Base-by-base conservation (phyloP, 1,140 invertebrate genomes). In the Hylaeus volcanicus region DNA sequence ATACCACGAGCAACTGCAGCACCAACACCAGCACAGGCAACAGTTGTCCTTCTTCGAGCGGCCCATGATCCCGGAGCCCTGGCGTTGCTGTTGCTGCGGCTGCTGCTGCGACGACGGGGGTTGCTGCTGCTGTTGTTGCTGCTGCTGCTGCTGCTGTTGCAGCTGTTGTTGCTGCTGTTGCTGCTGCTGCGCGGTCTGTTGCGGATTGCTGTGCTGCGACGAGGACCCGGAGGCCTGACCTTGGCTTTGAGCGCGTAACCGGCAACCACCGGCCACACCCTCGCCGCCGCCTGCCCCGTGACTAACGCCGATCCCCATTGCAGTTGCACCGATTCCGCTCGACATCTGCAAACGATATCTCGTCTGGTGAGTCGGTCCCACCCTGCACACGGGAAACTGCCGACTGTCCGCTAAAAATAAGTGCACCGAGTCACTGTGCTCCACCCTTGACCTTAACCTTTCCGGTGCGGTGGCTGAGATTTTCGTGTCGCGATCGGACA, bases 1-100 rank as follows among this genome's bases (percentile, higher is more conserved):
- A 90, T 94, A 96, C 95, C 95, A 96, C 92, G 95, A 95, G 93
- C 95, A 96, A 92, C 95, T 96, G 93, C 95, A 96, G 90, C 95
- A 96, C 89, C 95, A 96, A 89, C 95, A 96, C 95, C 95, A 96
- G 84, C 95, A 95, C 75, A 96, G 94, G 86, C 95, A 96, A 90
- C 95, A 96, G 80, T 93, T 93, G 87, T 93, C 92, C 89, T 92
- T 93, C 83, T 92, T 93, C 60, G 92, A 93, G n/a, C 93, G 90
- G 39, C 91, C 91, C 83, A 89, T 89, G 58, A 92, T 86, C 26
- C 90, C 89, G n/a, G 88, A 88, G 60, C 88, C 82, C 26, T 91
- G 89, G 26, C 86, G 89, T 74, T 90, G 89, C 56, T 86, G 86
- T 39, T 77, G 80, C 68, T 87, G 87, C 48, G 81, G 79, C 56